Base-by-base conservation (phyloP, 1,140 invertebrate genomes). In the Odontomachus brunneus region DNA sequence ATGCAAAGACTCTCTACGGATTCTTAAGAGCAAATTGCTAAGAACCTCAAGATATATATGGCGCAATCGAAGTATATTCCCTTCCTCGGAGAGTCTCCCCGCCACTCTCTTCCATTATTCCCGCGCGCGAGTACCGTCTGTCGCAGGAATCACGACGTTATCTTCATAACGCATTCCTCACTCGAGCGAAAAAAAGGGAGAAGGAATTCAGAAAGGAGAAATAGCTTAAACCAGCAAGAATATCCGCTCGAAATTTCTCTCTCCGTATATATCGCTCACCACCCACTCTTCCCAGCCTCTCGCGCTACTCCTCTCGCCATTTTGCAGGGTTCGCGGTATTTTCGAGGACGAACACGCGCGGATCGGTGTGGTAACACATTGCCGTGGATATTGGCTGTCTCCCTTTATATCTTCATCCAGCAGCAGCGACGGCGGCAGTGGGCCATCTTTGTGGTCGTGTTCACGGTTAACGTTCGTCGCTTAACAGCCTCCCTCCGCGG, bases 371-470 rank as follows among this genome's bases (percentile, higher is more conserved):
- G 83, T 87, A 87, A 88, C 83, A 88, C 85, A 88, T 89, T 84
- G 85, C 85, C 71, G 65, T 12, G 22, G 81, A 88, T 88, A 89
- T 89, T 89, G 85, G 81, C 83, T 85, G 75, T 87, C 84, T 51
- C 19, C 51, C 73, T 84, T 84, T 88, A 75, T 84, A 86, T 83
- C 87, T 89, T 89, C 75, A 83, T 87, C 49, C 73, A 29, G 24
- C 57, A 59, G 38, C 19, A 65, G 9, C 38, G 9, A 11, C 9
- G 4, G 44, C 55, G 11, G n/a, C n/a, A 53, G 33, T 26, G 59
- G 53, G 38, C 75, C 59, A 73, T 86, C 66, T 57, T 73, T 48
- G 65, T 26, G 78, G 55, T 53, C 72, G 65, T 73, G 55, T 82
- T 83, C 80, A 55, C 57, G 38, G 63, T 86, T 83, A 65, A 83